phyloP scores from a whole-genome alignment of 2,113 vertebrate genomes.

The Cyprinodon variegatus region DNA sequence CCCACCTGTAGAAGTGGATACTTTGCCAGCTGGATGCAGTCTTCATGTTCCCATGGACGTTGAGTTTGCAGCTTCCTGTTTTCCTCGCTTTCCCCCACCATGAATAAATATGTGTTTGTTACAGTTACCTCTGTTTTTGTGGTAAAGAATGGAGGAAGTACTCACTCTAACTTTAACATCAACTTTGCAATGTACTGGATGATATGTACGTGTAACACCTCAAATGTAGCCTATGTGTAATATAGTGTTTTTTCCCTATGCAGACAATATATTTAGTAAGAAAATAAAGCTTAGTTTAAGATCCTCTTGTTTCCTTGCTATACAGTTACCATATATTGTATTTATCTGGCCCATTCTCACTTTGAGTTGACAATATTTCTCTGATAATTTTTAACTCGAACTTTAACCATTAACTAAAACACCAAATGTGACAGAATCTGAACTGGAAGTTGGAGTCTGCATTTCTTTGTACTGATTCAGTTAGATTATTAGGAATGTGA shows the following conservation, averaged over 20 bases:
- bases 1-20: conserved; percentile 24
- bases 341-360: not conserved
- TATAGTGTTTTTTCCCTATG: not conserved
- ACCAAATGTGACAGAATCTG: not conserved
- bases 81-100: conserved; percentile 50
- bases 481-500: conserved; percentile 2
- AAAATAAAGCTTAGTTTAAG: not conserved
- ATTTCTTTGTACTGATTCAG: not conserved
- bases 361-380: conserved; percentile 2
- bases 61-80: conserved; percentile 67
- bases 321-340: conserved; percentile 4
- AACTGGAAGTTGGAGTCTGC: not conserved
- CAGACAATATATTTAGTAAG: not conserved
- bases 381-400: not conserved
- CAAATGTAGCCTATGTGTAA: not conserved
- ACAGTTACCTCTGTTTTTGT: not conserved
- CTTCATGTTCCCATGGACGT: conserved; percentile 77
- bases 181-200: not conserved
- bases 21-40: conserved; percentile 58
- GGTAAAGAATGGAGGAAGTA: not conserved
- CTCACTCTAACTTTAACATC: not conserved
- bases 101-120: conserved; percentile 31
- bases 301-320: not conserved
- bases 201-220: conserved; percentile 8
- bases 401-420: not conserved